These are phyloP conservation scores for Athalia circularis DNA, from an alignment of 2,888 invertebrate species.

Conservation along the genomic window DNA sequence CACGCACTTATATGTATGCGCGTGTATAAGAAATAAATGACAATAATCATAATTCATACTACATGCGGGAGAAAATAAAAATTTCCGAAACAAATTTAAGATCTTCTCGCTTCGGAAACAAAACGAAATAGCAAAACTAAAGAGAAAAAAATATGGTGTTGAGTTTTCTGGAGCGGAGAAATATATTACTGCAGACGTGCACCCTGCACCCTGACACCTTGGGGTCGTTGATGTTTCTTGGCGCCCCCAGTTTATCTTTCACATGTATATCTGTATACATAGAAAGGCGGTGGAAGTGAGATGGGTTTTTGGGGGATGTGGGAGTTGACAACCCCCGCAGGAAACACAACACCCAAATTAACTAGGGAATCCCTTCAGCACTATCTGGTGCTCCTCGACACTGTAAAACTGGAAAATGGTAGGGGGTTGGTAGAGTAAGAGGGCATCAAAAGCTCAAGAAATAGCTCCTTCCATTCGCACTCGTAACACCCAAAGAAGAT, in stretches of 20 bases:
- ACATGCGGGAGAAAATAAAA: neutral
- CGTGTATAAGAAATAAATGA: too few species aligned
- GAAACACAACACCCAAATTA: conserved; percentile 25
- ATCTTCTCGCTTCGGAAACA: too few species aligned
- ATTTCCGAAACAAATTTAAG: neutral
- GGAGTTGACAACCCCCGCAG: neutral
- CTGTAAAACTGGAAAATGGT: too few species aligned
- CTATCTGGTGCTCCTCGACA: too few species aligned
- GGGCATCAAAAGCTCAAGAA: conserved; percentile 35
- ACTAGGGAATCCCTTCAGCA: neutral
- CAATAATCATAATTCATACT: neutral
- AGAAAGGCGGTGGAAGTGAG: neutral
- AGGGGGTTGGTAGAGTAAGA: neutral
- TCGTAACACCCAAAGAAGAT: neutral
- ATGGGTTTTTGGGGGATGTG: neutral
- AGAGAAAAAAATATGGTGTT: too few species aligned
- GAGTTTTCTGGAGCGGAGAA: too few species aligned
- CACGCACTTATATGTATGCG: neutral
- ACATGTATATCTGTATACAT: too few species aligned
- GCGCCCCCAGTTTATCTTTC: neutral
- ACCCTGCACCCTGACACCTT: too few species aligned
- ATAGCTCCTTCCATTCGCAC: conserved; percentile 8
- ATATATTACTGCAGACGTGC: too few species aligned
- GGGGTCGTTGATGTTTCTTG: neutral
- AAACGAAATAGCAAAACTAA: too few species aligned